Conservation (phyloP, 1,140 invertebrate genomes). For the Bombus waltoni region DNA sequence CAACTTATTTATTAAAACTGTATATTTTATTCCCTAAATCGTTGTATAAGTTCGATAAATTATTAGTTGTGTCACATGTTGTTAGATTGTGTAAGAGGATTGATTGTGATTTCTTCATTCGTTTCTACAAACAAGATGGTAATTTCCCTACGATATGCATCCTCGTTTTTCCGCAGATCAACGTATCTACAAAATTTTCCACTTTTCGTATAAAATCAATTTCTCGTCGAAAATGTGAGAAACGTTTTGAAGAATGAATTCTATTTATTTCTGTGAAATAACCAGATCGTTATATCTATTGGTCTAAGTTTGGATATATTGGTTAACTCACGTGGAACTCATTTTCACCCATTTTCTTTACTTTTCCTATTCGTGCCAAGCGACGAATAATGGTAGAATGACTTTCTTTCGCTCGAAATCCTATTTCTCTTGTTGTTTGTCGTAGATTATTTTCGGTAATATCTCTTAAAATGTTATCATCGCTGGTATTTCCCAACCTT, state of each 20-base stretch:
- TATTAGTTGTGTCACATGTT: no score
- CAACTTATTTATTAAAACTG: no score
- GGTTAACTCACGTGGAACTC: background rate
- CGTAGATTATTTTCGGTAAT: background rate
- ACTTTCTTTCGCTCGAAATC: background rate
- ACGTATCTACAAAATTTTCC: no score
- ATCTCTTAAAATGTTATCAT: background rate
- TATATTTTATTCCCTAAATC: no score
- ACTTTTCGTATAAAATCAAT: no score
- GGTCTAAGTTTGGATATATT: background rate
- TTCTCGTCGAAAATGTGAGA: no score
- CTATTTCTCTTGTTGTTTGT: background rate
- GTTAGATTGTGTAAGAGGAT: no score
- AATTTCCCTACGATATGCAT: no score
- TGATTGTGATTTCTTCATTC: no score
- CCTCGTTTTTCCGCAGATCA: no score
- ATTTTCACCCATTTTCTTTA: background rate
- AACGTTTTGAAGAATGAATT: background rate
- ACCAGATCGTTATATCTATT: background rate
- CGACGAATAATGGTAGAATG: background rate
- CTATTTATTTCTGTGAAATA: background rate
- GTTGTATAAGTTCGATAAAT: no score
- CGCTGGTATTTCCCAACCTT: background rate
- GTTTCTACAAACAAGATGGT: no score
- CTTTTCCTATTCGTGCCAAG: background rate